Conservation (phyloP, 2,888 invertebrate genomes). For the Ophion obscuratus region DNA sequence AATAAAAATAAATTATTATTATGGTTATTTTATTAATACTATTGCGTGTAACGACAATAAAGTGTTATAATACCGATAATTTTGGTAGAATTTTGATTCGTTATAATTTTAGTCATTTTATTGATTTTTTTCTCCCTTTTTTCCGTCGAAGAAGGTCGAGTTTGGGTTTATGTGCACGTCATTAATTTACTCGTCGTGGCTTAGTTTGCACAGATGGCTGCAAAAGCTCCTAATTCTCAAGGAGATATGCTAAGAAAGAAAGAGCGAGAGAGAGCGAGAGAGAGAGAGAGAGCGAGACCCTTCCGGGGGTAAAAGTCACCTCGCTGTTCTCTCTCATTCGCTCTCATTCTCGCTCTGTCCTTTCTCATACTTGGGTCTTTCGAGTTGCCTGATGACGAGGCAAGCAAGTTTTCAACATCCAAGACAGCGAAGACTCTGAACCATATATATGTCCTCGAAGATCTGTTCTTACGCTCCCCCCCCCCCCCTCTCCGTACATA, state of each 20-base stretch:
- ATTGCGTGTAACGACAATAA: no score
- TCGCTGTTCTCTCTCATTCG: no score
- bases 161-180: constrained; percentile 14
- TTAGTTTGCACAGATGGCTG: background rate
- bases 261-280: no score
- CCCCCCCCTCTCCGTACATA: constrained; percentile 4
- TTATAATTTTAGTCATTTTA: no score
- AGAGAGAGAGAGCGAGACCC: no score
- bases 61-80: no score
- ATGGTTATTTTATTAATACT: no score
- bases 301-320: background rate
- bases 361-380: background rate
- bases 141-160: background rate
- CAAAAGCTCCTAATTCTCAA: constrained; percentile 30
- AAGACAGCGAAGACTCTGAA: constrained; percentile 9
- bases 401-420: constrained; percentile 38
- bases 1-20: no score
- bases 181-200: constrained; percentile 49
- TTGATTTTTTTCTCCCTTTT: background rate
- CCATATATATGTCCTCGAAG: background rate
- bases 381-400: constrained; percentile 34
- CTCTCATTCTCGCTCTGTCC: background rate
- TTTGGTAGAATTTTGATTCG: no score
- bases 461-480: background rate
- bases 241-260: constrained; percentile 13